A percentile compares a stretch with the other conserved stretches of the same genome.
phyloP scores from a whole-genome alignment of 2,888 invertebrate species.

The Himalopsyche anomala region DNA sequence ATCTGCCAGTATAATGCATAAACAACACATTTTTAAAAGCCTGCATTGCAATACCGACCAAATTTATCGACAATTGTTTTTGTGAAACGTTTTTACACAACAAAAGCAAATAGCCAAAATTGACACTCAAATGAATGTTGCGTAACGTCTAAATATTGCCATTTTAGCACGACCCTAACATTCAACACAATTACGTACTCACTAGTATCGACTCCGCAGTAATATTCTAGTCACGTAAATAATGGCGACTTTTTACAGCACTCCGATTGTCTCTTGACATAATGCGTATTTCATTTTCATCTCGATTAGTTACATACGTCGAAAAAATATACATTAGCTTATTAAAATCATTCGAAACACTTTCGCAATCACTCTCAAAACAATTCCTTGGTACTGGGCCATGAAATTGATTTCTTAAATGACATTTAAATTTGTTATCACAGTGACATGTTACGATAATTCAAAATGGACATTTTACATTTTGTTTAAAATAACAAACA shows the following conservation, averaged over 20 bases:
- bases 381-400: background rate
- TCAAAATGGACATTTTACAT: too few relatives aligned
- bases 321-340: background rate
- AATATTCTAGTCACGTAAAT: constrained; percentile 6
- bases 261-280: background rate
- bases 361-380: background rate
- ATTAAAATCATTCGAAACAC: background rate
- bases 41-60: too few relatives aligned
- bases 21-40: too few relatives aligned
- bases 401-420: constrained; percentile 18
- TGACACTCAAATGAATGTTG: too few relatives aligned
- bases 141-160: too few relatives aligned
- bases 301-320: background rate
- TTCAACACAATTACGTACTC: background rate
- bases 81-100: too few relatives aligned
- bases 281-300: constrained; percentile 16
- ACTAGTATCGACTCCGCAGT: background rate
- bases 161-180: constrained; percentile 8
- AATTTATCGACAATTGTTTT: too few relatives aligned
- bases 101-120: too few relatives aligned
- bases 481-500: too few relatives aligned
- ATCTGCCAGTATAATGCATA: too few relatives aligned
- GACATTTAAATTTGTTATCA: background rate
- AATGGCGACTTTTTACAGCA: background rate
- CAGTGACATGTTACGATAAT: too few relatives aligned